Conservation (phyloP, 1,140 invertebrate genomes). For the Danaus plexippus region DNA sequence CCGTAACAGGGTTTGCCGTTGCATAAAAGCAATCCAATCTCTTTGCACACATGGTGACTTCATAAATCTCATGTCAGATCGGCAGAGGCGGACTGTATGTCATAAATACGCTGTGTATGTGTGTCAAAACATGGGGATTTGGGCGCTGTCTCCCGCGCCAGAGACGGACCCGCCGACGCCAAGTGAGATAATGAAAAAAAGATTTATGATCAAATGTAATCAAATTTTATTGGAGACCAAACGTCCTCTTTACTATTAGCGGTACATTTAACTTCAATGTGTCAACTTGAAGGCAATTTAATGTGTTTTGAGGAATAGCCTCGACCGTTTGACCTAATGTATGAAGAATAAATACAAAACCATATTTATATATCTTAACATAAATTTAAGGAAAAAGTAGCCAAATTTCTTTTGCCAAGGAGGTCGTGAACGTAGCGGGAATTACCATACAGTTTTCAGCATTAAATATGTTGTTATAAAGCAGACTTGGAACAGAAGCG, state of each 20-base stretch:
- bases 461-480: slow-evolving; percentile 53
- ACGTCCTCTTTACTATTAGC: slow-evolving; percentile 42
- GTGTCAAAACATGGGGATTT: slow-evolving; percentile 69
- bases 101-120: slow-evolving; percentile 62
- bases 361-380: too few relatives aligned
- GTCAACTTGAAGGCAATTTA: slow-evolving; percentile 12
- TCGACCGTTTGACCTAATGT: slow-evolving; percentile 10
- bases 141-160: slow-evolving; percentile 40
- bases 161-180: slow-evolving; percentile 36
- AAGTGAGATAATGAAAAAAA: slow-evolving; percentile 65
- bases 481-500: slow-evolving; percentile 43
- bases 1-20: slow-evolving; percentile 14
- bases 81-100: slow-evolving; percentile 48
- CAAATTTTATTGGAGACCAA: slow-evolving; percentile 61
- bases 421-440: slow-evolving; percentile 44
- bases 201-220: slow-evolving; percentile 69
- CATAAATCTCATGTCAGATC: slow-evolving; percentile 65
- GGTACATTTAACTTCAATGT: slow-evolving; percentile 26
- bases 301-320: too few relatives aligned
- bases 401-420: slow-evolving; percentile 56
- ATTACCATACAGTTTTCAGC: slow-evolving; percentile 58
- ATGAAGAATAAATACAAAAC: slow-evolving; percentile 3
- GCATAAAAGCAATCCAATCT: slow-evolving; percentile 57
- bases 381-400: slow-evolving; percentile 31
- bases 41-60: slow-evolving; percentile 61